Base-by-base conservation (phyloP, 2,113 vertebrate species). In the Bos javanicus region DNA sequence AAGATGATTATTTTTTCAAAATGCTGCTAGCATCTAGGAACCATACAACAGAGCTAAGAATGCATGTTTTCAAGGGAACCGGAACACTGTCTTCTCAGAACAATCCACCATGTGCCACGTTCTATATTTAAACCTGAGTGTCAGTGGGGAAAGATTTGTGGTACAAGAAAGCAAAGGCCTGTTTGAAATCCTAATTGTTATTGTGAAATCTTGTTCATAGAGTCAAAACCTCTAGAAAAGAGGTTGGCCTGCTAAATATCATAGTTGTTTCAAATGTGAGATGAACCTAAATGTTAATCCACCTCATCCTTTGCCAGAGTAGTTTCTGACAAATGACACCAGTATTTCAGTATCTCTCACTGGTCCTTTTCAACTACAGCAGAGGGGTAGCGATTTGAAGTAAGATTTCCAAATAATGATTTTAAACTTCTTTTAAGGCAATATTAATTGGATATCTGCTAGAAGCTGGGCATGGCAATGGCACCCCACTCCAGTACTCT, bases 121-220 rank as follows among this genome's bases (percentile, higher is more conserved):
- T 17, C n/a, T 15, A 52, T 6, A 36, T 26, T 62, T 39, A 62
- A 67, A 93, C 26, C 17, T 5, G 6, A 84, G 30, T 7, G 33
- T 33, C 64, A 30, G 7, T 6, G 19, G 76, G 50, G 30, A 95
- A 92, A 57, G 80, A 60, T 30, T 19, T 52, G 76, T 25, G 30
- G 50, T 52, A n/a, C 17, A 74, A 74, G 30, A 81, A 80, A 80
- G 85, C 33, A 52, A 89, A 92, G 23, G 4, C 30, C 3, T 25
- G 46, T 64, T 78, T 85, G 80, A 95, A 97, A 95, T 94, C 14
- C 26, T 71, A 82, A 94, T 59, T 36, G 67, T 88, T 95, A 92
- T 39, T 30, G 46, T 81, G 78, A 87, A 84, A 11, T 52, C n/a
- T 57, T 97, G 21, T 95, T 91, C n/a, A 87, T 7, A 33, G 43